Conservation (phyloP, 2,888 invertebrate species). For the Metopia argyrocephala region DNA sequence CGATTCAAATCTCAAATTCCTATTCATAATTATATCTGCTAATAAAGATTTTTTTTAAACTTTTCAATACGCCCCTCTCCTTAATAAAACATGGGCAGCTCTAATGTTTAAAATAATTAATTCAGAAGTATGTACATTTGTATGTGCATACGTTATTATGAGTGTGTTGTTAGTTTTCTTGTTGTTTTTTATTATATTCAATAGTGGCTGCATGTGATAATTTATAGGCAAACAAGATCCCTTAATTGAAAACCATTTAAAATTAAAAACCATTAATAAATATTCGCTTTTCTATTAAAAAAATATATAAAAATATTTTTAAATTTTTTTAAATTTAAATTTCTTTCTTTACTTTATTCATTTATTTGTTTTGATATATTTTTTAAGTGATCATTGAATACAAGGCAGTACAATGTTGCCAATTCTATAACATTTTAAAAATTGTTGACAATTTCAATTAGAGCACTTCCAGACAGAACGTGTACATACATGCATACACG, state of each 20-base stretch:
- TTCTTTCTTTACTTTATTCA: conserved; percentile 15
- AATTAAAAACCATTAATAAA: conserved; percentile 34
- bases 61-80: no score
- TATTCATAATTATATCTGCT: no score
- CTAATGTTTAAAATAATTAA: no score
- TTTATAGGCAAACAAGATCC: conserved; percentile 13
- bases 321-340: conserved; percentile 23
- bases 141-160: no score
- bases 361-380: background rate
- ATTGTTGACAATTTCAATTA: conserved; percentile 20
- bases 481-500: no score
- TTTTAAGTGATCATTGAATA: conserved; percentile 20
- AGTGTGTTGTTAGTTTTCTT: no score
- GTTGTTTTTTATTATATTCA: no score
- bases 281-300: conserved; percentile 10
- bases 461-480: background rate
- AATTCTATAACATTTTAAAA: background rate
- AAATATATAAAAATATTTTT: no score
- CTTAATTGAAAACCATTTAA: conserved; percentile 49
- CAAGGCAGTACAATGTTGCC: conserved; percentile 23
- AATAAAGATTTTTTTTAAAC: no score
- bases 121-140: no score
- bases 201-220: conserved; percentile 25
- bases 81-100: no score
- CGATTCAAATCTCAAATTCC: no score